Conservation (phyloP, 2,113 vertebrate genomes). For the Ancistrus triradiatus region DNA sequence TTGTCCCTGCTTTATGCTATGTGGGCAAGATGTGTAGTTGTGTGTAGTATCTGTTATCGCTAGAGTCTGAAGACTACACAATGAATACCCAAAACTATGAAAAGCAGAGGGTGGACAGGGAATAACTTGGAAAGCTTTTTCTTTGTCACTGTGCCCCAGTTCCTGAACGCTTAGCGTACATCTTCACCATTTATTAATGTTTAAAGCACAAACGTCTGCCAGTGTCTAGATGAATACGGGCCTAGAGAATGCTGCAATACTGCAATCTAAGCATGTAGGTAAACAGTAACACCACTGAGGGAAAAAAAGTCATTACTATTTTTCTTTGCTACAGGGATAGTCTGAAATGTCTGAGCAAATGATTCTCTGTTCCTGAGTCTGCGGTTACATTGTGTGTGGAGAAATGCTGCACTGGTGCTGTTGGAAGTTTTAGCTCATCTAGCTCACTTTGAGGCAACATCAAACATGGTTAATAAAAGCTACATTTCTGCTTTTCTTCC, state of each 20-base stretch:
- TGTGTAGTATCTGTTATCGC: too few relatives aligned
- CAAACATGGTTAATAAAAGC: not conserved
- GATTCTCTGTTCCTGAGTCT: not conserved
- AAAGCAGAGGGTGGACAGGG: too few relatives aligned
- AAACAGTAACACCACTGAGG: not conserved
- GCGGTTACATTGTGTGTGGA: not conserved
- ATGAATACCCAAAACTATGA: too few relatives aligned
- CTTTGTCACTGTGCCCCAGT: too few relatives aligned
- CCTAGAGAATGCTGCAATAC: too few relatives aligned
- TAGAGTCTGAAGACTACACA: too few relatives aligned
- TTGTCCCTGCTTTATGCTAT: too few relatives aligned
- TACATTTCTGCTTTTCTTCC: too few relatives aligned
- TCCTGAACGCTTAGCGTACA: not conserved
- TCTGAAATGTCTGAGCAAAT: not conserved
- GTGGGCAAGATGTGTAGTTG: too few relatives aligned
- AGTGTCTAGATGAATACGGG: not conserved
- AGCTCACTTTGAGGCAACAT: not conserved
- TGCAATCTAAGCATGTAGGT: not conserved
- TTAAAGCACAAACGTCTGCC: not conserved
- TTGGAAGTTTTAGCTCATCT: conserved; percentile 4
- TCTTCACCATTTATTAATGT: not conserved
- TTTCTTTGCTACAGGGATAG: too few relatives aligned
- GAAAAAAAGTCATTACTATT: too few relatives aligned
- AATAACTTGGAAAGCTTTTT: too few relatives aligned
- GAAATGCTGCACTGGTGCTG: conserved; percentile 9